Percentiles rank a stretch among this genome's conserved stretches.
phyloP scores from a whole-genome alignment of 1,140 invertebrate genomes.

The Acromyrmex charruanus region DNA sequence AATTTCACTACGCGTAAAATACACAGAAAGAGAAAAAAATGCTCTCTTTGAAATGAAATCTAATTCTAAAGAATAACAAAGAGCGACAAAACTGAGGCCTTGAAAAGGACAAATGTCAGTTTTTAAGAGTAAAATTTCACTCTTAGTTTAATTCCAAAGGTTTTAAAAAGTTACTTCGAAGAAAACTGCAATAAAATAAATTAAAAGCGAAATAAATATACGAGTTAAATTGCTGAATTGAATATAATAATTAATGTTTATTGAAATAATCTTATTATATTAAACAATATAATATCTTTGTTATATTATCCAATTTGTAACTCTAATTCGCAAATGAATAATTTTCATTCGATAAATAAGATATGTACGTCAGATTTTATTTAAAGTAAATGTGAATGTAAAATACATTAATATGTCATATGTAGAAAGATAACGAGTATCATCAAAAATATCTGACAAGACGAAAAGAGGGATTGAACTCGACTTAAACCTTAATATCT shows the following conservation, averaged over 20 bases:
- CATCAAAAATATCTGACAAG: not conserved
- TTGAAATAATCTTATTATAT: not conserved
- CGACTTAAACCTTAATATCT: slow-evolving; percentile 13
- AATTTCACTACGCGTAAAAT: not conserved
- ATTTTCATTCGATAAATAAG: not conserved
- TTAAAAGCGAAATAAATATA: not conserved
- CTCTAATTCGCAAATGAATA: not conserved
- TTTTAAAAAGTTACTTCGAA: not conserved
- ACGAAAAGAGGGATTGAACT: not conserved
- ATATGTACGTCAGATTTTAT: not conserved
- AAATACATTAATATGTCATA: not conserved
- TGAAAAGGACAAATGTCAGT: no score
- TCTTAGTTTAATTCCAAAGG: no score
- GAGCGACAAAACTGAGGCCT: no score
- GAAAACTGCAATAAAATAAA: not conserved
- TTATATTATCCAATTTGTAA: not conserved
- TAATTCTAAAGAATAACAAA: no score
- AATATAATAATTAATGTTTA: not conserved
- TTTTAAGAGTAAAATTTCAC: no score
- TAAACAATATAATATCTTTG: not conserved
- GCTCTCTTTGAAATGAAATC: no score
- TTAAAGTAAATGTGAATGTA: slow-evolving; percentile 1
- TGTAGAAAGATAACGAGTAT: slow-evolving; percentile 1
- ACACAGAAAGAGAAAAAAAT: not conserved
- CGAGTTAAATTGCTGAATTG: not conserved